A percentile compares a stretch with the other conserved stretches of the same genome.
phyloP scores from a whole-genome alignment of 92 coral and sea anemone species.

The Galaxea fascicularis region DNA sequence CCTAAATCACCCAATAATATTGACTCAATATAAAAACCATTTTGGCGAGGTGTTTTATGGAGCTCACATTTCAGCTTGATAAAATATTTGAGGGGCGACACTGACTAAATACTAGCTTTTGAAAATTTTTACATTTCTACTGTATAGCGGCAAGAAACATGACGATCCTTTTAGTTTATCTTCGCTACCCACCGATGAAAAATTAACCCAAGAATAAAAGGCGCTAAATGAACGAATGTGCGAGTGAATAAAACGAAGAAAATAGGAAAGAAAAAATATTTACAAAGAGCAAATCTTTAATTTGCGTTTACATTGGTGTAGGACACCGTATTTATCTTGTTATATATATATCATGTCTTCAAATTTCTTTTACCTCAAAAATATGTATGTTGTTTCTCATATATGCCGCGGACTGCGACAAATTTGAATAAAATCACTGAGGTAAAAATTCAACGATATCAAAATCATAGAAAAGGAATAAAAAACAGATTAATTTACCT shows the following conservation, averaged over 20 bases:
- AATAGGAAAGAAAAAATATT: conserved; percentile 13
- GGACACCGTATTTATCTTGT: conserved; percentile 11
- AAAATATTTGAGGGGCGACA: conserved; percentile 38
- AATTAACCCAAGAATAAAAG: no score
- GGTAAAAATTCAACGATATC: background rate
- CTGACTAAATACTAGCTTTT: background rate
- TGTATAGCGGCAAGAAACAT: background rate
- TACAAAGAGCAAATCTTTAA: conserved; percentile 11
- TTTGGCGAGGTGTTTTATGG: background rate
- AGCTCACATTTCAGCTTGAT: conserved; percentile 26
- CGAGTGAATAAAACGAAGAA: background rate
- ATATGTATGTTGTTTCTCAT: conserved; percentile 10
- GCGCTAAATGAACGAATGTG: background rate
- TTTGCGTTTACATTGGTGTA: background rate
- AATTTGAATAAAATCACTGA: background rate
- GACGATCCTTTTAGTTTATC: background rate
- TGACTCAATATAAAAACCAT: background rate
- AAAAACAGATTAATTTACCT: conserved; percentile 31
- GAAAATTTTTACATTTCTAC: background rate
- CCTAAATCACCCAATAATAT: conserved; percentile 2
- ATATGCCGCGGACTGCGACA: conserved; percentile 9
- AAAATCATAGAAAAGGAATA: conserved; percentile 1
- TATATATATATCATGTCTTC: conserved; percentile 1
- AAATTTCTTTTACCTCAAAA: conserved; percentile 9
- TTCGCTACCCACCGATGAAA: background rate